Evolutionary conservation across 2,888 invertebrate genomes (phyloP).

Genomic region (Linyphia triangularis): DNA sequence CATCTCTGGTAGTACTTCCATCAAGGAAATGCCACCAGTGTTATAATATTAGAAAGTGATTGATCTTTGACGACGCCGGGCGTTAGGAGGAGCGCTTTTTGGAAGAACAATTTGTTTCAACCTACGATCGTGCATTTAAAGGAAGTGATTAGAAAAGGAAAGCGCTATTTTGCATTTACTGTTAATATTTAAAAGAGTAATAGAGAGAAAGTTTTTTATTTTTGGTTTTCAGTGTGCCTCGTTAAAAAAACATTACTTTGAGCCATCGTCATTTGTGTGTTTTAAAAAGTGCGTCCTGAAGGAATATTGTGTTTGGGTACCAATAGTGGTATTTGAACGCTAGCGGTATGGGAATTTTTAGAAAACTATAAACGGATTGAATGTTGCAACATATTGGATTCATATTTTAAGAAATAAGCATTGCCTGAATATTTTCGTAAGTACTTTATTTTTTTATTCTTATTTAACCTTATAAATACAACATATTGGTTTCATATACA

Average conservation of each 20-base stretch:
- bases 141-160: not conserved
- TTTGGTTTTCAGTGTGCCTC: not conserved
- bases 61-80: not conserved
- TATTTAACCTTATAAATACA: too few relatives aligned
- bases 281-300: not conserved
- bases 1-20: too few relatives aligned
- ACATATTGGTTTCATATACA: too few relatives aligned
- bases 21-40: not conserved
- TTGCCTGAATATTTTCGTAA: slow-evolving; percentile 33
- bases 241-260: not conserved
- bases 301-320: not conserved
- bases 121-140: too few relatives aligned
- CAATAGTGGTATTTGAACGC: not conserved
- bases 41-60: not conserved
- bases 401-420: not conserved
- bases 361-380: not conserved
- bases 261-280: not conserved
- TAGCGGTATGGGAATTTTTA: not conserved
- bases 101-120: not conserved
- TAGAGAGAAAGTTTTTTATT: not conserved
- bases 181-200: not conserved
- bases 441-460: not conserved
- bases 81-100: not conserved
- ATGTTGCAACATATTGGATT: not conserved
- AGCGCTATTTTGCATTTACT: not conserved